Evolutionary conservation across 2,888 invertebrate species (phyloP).

Genomic region (Heteromurus nitidus): DNA sequence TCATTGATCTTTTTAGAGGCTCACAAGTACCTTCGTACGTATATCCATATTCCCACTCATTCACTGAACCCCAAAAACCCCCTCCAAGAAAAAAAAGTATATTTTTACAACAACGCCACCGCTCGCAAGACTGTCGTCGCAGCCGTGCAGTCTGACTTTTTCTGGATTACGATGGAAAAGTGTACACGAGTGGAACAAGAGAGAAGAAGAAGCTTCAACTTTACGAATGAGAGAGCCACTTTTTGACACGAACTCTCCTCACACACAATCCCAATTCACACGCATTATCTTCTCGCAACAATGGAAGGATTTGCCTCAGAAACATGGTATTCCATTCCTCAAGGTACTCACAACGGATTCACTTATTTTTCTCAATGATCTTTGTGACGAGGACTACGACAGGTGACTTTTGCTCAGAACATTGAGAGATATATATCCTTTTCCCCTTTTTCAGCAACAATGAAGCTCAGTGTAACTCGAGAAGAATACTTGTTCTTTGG

Average conservation of each 20-base stretch:
- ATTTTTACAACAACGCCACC: too few species aligned
- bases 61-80: not conserved
- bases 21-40: conserved; percentile 42
- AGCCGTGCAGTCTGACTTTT: conserved; percentile 62
- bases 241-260: too few species aligned
- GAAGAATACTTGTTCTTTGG: conserved; percentile 4
- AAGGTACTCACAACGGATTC: too few species aligned
- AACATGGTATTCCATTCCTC: conserved; percentile 24
- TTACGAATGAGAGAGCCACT: not conserved
- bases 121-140: too few species aligned
- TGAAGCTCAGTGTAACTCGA: conserved; percentile 10
- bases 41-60: not conserved
- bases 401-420: conserved; percentile 17
- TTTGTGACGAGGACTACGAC: conserved; percentile 26
- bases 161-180: too few species aligned
- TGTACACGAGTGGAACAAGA: too few species aligned
- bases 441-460: too few species aligned
- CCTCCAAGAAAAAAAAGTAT: too few species aligned
- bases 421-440: not conserved
- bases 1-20: conserved; percentile 50
- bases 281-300: conserved; percentile 23
- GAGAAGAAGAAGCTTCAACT: too few species aligned
- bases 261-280: too few species aligned
- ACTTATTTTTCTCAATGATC: conserved; percentile 41
- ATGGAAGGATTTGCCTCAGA: conserved; percentile 40